phyloP scores from a whole-genome alignment of 2,888 invertebrate species.

The Phytoseiulus persimilis region DNA sequence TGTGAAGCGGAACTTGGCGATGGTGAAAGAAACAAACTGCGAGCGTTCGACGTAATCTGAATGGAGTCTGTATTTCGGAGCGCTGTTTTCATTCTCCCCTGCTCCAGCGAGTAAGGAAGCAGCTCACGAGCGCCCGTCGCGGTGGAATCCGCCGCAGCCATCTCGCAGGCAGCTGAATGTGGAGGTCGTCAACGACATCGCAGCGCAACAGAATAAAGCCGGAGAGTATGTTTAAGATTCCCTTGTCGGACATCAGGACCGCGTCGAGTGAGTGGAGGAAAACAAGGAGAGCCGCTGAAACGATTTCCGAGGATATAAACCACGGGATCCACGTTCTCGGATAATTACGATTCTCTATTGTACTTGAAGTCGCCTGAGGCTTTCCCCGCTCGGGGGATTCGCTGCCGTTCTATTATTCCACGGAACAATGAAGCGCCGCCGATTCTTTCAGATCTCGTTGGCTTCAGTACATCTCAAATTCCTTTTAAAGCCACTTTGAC shows the following conservation, averaged over 20 bases:
- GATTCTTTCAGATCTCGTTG: neutral
- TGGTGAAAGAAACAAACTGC: neutral
- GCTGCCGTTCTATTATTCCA: neutral
- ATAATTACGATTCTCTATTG: neutral
- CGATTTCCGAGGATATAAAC: neutral
- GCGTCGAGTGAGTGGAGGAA: neutral
- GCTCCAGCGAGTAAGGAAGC: no score
- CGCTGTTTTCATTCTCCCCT: no score
- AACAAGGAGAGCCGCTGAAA: neutral
- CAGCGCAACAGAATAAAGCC: no score
- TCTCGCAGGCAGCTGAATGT: no score
- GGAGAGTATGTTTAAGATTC: no score
- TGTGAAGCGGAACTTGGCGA: neutral
- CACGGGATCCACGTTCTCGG: neutral
- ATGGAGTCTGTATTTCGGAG: no score
- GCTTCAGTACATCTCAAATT: neutral
- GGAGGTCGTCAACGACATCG: no score
- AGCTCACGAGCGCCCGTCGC: no score
- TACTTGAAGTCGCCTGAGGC: neutral
- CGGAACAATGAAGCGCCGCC: neutral
- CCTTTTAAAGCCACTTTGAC: neutral
- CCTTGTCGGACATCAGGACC: no score
- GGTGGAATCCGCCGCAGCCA: no score
- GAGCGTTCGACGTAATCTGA: neutral
- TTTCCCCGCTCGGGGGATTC: neutral